Percentiles rank a stretch among this genome's conserved stretches.
These are phyloP conservation scores for Neosilurus hyrtlii DNA, from an alignment of 2,797 vertebrate species.

Conservation along the genomic window DNA sequence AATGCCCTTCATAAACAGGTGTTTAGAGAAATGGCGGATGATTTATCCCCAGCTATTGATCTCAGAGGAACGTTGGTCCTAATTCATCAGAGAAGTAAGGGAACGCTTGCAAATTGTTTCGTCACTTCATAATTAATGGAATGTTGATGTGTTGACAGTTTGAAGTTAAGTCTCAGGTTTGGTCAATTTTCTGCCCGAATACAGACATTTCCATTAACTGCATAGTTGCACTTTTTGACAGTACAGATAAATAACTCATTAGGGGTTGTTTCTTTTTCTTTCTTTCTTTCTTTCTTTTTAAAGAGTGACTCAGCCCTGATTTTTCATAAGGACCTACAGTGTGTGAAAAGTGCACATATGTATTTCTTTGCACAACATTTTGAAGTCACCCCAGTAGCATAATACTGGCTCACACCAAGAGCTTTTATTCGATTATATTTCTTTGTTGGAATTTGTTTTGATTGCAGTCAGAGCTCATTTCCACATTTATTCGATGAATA, in stretches of 20 bases:
- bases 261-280: background rate
- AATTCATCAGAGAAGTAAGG: constrained; percentile 52
- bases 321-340: background rate
- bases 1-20: constrained; percentile 65
- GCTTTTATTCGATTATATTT: background rate
- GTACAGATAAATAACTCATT: constrained; percentile 18
- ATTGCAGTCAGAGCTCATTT: background rate
- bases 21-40: constrained; percentile 65
- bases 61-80: constrained; percentile 56
- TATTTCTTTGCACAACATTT: background rate
- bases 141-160: constrained; percentile 14
- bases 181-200: constrained; percentile 26
- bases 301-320: constrained; percentile 7
- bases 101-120: constrained; percentile 12
- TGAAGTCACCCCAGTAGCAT: background rate
- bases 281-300: background rate
- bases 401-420: constrained; percentile 6
- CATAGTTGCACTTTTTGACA: background rate
- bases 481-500: background rate
- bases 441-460: background rate
- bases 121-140: constrained; percentile 11
- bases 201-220: constrained; percentile 26
- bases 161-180: constrained; percentile 24
- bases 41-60: constrained; percentile 73
- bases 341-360: background rate